Conservation (phyloP, 2,797 vertebrate genomes). For the Streptopelia turtur region DNA sequence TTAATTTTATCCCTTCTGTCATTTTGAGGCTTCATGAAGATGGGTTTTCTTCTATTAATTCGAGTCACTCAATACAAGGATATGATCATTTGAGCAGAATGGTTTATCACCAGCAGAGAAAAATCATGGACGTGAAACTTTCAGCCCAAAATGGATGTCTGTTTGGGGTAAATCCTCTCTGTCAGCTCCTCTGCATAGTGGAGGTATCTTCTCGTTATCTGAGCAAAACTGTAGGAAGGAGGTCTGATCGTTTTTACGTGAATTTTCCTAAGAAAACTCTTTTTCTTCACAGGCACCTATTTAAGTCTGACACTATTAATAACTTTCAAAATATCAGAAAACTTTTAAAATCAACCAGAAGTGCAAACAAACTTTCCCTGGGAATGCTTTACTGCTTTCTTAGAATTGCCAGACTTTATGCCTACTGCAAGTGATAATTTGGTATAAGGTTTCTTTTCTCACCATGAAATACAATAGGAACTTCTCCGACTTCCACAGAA, state of each 20-base stretch:
- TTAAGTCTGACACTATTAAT: neutral
- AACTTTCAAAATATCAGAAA: constrained; percentile 11
- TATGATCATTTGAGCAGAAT: neutral
- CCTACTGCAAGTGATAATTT: constrained; percentile 21
- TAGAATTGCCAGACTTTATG: neutral
- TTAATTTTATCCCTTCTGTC: neutral
- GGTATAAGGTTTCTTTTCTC: constrained; percentile 24
- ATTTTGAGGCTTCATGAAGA: neutral
- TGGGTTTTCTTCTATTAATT: neutral
- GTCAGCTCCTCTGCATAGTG: neutral
- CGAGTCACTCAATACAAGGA: neutral
- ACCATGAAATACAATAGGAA: neutral
- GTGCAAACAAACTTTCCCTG: neutral
- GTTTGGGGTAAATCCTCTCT: neutral
- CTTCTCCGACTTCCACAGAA: constrained; percentile 6
- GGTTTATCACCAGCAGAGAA: neutral
- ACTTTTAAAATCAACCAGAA: neutral
- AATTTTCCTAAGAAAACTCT: neutral
- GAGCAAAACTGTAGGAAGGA: neutral
- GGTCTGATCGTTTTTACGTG: neutral
- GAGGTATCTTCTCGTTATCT: neutral
- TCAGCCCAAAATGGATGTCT: neutral
- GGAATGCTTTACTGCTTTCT: neutral
- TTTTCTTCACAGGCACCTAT: neutral
- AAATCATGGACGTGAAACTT: neutral